A percentile compares a stretch with the other conserved stretches of the same genome.
Evolutionary conservation across 2,113 vertebrate genomes (phyloP).

Genomic region (Nesoenas mayeri): DNA sequence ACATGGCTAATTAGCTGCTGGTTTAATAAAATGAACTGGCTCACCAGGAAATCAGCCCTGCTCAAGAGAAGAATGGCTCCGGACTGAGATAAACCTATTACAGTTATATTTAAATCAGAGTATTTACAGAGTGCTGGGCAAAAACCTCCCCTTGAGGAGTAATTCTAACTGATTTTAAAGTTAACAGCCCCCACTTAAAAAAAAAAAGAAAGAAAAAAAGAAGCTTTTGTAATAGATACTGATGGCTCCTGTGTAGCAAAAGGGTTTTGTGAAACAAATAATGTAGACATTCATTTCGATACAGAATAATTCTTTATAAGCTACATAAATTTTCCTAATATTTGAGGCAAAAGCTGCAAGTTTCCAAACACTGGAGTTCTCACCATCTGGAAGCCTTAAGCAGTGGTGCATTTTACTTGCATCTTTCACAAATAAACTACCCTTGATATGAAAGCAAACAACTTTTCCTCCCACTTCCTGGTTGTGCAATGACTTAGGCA

Average conservation of each 20-base stretch:
- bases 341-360: not conserved
- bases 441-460: constrained; percentile 41
- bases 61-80: not conserved
- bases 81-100: not conserved
- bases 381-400: not conserved
- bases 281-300: not conserved
- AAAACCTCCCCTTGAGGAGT: not conserved
- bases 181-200: not conserved
- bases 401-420: constrained; percentile 26
- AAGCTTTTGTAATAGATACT: not conserved
- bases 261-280: not conserved
- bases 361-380: constrained; percentile 8
- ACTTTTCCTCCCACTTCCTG: constrained; percentile 42
- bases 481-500: constrained; percentile 16
- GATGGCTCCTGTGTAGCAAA: not conserved
- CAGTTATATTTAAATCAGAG: not conserved
- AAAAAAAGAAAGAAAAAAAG: not conserved
- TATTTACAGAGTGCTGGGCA: not conserved
- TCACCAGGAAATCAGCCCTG: not conserved
- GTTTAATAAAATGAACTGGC: not conserved
- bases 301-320: not conserved
- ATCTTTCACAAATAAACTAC: constrained; percentile 36
- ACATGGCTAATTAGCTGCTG: not conserved
- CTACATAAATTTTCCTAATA: constrained; percentile 30
- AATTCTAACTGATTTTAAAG: not conserved